phyloP scores from a whole-genome alignment of 2,113 vertebrate species.

The Ophiodon elongatus region DNA sequence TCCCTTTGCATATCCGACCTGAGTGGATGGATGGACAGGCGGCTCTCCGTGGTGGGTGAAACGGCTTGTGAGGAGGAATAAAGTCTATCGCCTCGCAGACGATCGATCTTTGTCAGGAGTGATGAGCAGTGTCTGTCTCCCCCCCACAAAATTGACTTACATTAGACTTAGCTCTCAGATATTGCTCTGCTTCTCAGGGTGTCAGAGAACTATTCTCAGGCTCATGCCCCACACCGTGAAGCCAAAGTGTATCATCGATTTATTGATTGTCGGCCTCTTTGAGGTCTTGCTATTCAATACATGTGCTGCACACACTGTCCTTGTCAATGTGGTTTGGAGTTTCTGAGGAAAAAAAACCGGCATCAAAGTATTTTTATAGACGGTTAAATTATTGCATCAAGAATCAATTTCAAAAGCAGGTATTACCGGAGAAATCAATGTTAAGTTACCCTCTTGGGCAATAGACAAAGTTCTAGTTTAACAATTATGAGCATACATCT shows the following conservation, averaged over 20 bases:
- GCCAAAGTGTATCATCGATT: conserved; percentile 43
- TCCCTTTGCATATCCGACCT: conserved; percentile 32
- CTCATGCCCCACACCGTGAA: conserved; percentile 36
- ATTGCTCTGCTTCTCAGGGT: conserved; percentile 62
- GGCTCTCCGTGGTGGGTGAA: conserved; percentile 13
- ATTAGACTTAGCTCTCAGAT: conserved; percentile 47
- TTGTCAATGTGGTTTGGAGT: not conserved
- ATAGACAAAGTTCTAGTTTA: not conserved
- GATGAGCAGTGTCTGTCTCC: conserved; percentile 44
- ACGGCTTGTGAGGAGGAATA: conserved; percentile 41
- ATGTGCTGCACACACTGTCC: conserved; percentile 5
- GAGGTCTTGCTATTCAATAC: conserved; percentile 14
- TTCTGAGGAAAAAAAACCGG: not conserved
- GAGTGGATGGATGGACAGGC: conserved; percentile 26
- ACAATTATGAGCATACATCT: not conserved
- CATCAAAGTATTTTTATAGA: not conserved
- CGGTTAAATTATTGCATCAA: not conserved
- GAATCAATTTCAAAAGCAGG: not conserved
- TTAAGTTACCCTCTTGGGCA: not conserved
- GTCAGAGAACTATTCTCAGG: conserved; percentile 38
- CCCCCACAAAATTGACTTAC: conserved; percentile 42
- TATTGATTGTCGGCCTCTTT: conserved; percentile 34
- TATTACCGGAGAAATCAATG: not conserved
- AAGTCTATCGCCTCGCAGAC: conserved; percentile 40
- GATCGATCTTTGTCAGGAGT: conserved; percentile 60